phyloP scores from a whole-genome alignment of 2,113 vertebrate genomes.

The Sardina pilchardus region DNA sequence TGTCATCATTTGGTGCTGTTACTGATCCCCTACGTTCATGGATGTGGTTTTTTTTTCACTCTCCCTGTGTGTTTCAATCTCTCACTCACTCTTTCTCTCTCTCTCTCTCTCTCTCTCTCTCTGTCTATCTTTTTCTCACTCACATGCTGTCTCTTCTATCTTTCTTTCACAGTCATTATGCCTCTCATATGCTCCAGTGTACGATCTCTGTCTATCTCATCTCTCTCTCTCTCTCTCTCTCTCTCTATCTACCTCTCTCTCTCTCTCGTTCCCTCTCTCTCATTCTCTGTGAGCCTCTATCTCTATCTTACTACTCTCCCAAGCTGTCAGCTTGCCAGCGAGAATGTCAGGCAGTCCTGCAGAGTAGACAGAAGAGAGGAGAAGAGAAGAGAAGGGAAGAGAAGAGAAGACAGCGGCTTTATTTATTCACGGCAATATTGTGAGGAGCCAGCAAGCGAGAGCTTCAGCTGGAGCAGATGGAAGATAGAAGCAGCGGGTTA shows the following conservation, averaged over 20 bases:
- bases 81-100: no score
- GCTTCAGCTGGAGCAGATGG: slow-evolving; percentile 12
- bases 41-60: no score
- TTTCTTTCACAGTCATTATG: no score
- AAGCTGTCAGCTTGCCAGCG: slow-evolving; percentile 22
- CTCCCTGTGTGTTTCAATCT: no score
- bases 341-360: slow-evolving; percentile 25
- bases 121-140: neutral
- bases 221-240: slow-evolving; percentile 2
- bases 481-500: neutral
- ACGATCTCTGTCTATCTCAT: neutral
- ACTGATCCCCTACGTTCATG: neutral
- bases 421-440: neutral
- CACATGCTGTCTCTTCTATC: neutral
- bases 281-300: neutral
- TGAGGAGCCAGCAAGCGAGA: neutral
- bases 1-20: neutral
- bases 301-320: neutral
- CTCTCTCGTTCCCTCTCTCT: neutral
- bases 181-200: neutral
- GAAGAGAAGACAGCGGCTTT: neutral
- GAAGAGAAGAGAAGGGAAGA: neutral
- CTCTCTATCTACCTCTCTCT: neutral
- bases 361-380: neutral
- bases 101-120: neutral